Base-by-base conservation (phyloP, 23 tunicate species). In the Oikopleura dioica region DNA sequence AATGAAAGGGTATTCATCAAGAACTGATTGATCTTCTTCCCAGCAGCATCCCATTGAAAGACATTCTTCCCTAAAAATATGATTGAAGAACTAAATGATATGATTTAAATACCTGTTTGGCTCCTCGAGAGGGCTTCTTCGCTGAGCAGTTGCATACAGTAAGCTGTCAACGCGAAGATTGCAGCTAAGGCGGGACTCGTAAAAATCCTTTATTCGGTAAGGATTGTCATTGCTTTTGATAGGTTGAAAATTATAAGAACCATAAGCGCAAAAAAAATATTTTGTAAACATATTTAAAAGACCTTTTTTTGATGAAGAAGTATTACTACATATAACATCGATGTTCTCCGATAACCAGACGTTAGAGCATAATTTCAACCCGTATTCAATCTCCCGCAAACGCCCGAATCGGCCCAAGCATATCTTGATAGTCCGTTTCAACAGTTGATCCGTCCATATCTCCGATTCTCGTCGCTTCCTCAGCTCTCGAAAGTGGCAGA, bases 1-100 rank as follows among this genome's bases (percentile, higher is more conserved):
- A 0, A 75, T 16, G n/a, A 37, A 68, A 16, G 94, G 94, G 16
- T 9, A 44, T 9, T 44, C 16, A 44, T 44, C 16, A 9, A 44
- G 16, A 44, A 44, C 55, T 9, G 9, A 44, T 44, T 44, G 55
- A 44, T 44, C 55, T 9, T 44, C 55, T 44, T 44, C 55, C 55
- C 55, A 44, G 55, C 55, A 44, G 16, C 55, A 44, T 9, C 55
- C 55, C 16, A 44, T 16, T 9, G 9, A 44, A 44, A 9, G n/a
- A n/a, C n/a, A n/a, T n/a, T n/a, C n/a, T n/a, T n/a, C n/a, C n/a
- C n/a, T n/a, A n/a, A n/a, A n/a, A n/a, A n/a, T n/a, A n/a, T n/a
- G n/a, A n/a, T n/a, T n/a, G n/a, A n/a, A n/a, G n/a, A n/a, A n/a
- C n/a, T n/a, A n/a, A n/a, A n/a, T n/a, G n/a, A n/a, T n/a, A n/a